phyloP scores from a whole-genome alignment of 1,140 invertebrate genomes.

The Ceratosolen solmsi region DNA sequence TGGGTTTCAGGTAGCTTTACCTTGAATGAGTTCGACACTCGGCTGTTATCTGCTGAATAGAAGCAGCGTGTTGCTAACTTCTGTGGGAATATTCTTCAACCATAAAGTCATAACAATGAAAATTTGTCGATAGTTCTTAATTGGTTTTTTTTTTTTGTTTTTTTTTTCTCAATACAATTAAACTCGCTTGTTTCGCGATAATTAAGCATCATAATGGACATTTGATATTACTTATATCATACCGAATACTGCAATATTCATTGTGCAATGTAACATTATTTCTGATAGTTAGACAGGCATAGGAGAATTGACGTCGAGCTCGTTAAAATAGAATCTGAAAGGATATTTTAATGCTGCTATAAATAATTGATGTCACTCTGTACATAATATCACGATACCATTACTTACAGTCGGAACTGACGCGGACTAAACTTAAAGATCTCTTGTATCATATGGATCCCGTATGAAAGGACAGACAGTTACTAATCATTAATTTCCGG shows the following conservation, averaged over 20 bases:
- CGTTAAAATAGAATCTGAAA: background rate
- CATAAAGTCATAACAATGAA: background rate
- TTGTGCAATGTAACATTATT: background rate
- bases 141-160: too few relatives aligned
- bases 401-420: constrained; percentile 51
- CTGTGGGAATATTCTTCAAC: background rate
- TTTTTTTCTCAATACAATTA: too few relatives aligned
- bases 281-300: background rate
- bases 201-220: too few relatives aligned
- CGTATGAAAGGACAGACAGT: constrained; percentile 59
- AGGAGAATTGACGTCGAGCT: background rate
- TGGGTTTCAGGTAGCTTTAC: too few relatives aligned
- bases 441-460: constrained; percentile 61
- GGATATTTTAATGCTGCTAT: background rate
- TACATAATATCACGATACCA: constrained; percentile 50
- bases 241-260: background rate
- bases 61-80: background rate
- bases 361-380: constrained; percentile 55
- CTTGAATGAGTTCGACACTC: background rate
- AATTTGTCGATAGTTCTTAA: background rate
- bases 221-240: too few relatives aligned
- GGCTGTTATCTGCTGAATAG: too few relatives aligned
- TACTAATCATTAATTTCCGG: constrained; percentile 73
- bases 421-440: constrained; percentile 66
- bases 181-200: too few relatives aligned